Evolutionary conservation across 2,113 vertebrate genomes (phyloP), one percentile per base, ranked within the genome.

Genomic region (Antennarius striatus): DNA sequence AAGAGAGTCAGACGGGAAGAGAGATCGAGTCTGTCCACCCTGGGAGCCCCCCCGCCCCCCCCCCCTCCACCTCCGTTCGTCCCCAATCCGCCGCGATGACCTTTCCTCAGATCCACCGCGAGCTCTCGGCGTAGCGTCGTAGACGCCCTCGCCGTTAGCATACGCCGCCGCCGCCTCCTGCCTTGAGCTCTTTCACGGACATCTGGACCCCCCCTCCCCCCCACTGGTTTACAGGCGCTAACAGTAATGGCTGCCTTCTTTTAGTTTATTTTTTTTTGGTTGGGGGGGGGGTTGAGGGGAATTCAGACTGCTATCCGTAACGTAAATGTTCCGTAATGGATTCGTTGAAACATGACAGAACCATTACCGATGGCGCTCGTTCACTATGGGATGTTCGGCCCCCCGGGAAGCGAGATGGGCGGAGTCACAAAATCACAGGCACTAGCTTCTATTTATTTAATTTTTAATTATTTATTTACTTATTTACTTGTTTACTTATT

Each of bases 61-160:
- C 32, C 32, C 32, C 32, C 32, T 2, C 32, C 2, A 1, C 4
- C 32, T 36, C 32, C 32, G 1, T 36, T 36, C 54, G 64, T 80
- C 78, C 84, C 86, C 81, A 81, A 62, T 70, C 86, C 63, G 63
- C 80, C 73, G 72, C 72, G 16, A 69, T 91, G 90, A 90, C 90
- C 90, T 91, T 89, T 88, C 76, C 69, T 55, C 75, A 77, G 79
- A 86, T 87, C 75, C 65, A 52, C 73, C 55, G 75, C 56, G 73
- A 50, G 77, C 84, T 81, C 86, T 81, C 69, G 2, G 83, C 81
- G 77, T 43, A 76, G 62, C 71, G 3, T 22, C 9, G 84, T 68
- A 32, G 57, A 16, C 0, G 65, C 68, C 67, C 60, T 56, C 64
- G 32, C 63, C 84, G 88, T 89, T 87, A 82, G 63, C 88, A 85